phyloP scores from a whole-genome alignment of 2,113 vertebrate species.

The Sinocyclocheilus anophthalmus region DNA sequence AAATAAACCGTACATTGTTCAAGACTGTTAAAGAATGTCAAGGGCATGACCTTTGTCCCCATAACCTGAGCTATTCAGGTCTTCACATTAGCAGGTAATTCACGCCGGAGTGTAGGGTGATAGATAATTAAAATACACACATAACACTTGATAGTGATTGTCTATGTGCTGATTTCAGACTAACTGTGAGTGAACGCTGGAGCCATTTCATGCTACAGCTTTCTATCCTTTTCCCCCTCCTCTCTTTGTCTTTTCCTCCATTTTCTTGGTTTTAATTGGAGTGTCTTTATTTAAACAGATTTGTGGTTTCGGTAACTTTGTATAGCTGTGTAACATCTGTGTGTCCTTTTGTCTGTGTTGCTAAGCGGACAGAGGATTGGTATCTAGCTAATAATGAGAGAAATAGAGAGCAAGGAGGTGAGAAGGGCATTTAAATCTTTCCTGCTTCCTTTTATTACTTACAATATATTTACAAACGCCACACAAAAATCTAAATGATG shows the following conservation, averaged over 20 bases:
- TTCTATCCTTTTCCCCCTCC: not conserved
- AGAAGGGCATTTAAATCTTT: not conserved
- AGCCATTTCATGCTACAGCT: constrained; percentile 6
- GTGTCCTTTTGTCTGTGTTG: constrained; percentile 18
- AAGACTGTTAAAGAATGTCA: constrained; percentile 13
- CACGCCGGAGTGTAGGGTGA: not conserved
- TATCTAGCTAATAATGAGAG: constrained; percentile 25
- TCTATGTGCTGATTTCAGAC: not conserved
- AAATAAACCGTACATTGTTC: no score
- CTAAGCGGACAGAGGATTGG: constrained; percentile 25
- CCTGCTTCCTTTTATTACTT: not conserved
- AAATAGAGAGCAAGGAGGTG: not conserved
- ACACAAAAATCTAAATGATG: not conserved
- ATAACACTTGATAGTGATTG: not conserved
- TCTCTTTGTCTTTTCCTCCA: not conserved
- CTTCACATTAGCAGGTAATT: not conserved
- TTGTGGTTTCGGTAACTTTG: not conserved
- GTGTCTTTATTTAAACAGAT: constrained; percentile 30
- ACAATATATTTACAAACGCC: not conserved
- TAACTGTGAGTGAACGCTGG: not conserved
- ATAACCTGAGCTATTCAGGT: not conserved
- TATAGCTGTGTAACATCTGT: constrained; percentile 22
- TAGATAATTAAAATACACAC: not conserved
- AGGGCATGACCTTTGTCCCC: constrained; percentile 34
- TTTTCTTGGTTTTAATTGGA: not conserved